Conservation (phyloP, 2,113 vertebrate genomes). For the Actenoides lindsayi region DNA sequence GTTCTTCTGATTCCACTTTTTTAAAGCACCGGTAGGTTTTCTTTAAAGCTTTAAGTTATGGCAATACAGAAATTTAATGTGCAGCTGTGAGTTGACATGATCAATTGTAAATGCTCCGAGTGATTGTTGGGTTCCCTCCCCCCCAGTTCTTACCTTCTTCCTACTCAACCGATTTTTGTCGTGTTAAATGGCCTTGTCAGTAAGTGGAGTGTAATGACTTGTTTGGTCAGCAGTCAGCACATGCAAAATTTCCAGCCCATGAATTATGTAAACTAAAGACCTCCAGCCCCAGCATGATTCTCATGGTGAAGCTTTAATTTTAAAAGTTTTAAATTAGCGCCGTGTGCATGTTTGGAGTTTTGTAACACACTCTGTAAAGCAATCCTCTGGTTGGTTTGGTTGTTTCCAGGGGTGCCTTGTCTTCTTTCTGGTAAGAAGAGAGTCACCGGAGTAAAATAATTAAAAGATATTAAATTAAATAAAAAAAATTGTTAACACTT, state of each 20-base stretch:
- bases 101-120: not conserved
- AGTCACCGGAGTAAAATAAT: not conserved
- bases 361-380: not conserved
- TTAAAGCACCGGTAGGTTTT: too few relatives aligned
- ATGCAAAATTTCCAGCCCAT: not conserved
- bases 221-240: constrained; percentile 35
- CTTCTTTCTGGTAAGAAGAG: not conserved
- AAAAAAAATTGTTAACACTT: not conserved
- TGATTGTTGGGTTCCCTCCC: not conserved
- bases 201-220: not conserved
- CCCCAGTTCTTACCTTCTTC: not conserved
- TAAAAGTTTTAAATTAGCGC: not conserved
- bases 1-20: not conserved
- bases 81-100: not conserved
- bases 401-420: accelerated
- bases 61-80: not conserved
- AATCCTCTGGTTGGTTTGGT: not conserved
- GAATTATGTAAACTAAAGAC: constrained; percentile 41
- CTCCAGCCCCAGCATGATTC: not conserved
- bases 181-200: not conserved
- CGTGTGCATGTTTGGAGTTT: not conserved
- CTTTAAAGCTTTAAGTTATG: not conserved
- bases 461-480: not conserved
- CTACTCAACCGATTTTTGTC: not conserved
- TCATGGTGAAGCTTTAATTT: not conserved